Evolutionary conservation across 1,140 invertebrate species (phyloP), one percentile per base, ranked within the genome.

Genomic region (Cheumatopsyche charites): DNA sequence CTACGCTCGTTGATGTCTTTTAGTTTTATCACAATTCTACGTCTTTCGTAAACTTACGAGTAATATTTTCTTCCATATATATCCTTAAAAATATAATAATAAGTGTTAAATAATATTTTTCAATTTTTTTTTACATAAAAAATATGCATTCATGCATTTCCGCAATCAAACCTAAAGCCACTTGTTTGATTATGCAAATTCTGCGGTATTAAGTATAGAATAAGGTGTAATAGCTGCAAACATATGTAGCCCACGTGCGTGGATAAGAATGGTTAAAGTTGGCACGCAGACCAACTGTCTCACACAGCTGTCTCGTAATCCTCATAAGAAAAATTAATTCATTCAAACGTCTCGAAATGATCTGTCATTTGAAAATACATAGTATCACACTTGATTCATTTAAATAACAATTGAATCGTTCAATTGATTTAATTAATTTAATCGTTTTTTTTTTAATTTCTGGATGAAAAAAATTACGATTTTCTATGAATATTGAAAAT

Each of bases 321-420:
- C 52, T 62, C 23, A 68, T 55, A 67, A 66, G 71, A 65, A 68
- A 73, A 67, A 67, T 72, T 72, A 72, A 72, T 72, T 72, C 62
- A 66, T 72, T 67, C 61, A 55, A 65, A 45, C 70, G 41, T 67
- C 70, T 58, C 42, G 41, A 36, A 61, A 72, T 47, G 43, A 62
- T 36, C 68, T 45, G 19, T 7, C 29, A 36, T 36, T 4, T 36
- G 9, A 36, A 36, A 36, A 36, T n/a, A n/a, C n/a, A n/a, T 36
- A 4, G 29, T 36, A 36, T 36, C 29, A 36, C n/a, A n/a, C n/a
- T n/a, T n/a, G n/a, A n/a, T n/a, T n/a, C n/a, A n/a, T n/a, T n/a
- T n/a, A n/a, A n/a, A n/a, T n/a, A n/a, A n/a, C n/a, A n/a, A n/a
- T n/a, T n/a, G n/a, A n/a, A n/a, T n/a, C n/a, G n/a, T n/a, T n/a